Conservation (phyloP, 2,888 invertebrate species). For the Ennomos quercinarius region DNA sequence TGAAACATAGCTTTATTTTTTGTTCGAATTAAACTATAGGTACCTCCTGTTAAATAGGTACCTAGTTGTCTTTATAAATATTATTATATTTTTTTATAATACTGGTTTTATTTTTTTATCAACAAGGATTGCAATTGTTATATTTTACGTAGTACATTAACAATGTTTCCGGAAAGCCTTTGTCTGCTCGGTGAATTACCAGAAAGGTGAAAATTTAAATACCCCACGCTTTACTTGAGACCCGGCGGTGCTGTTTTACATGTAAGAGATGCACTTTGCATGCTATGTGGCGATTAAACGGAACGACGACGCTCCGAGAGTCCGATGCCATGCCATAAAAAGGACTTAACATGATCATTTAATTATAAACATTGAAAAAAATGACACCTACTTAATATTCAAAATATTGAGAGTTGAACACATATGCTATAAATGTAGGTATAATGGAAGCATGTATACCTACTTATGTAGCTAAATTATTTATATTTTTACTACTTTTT, state of each 20-base stretch:
- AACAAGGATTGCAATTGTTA: slow-evolving; percentile 33
- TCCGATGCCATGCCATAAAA: slow-evolving; percentile 26
- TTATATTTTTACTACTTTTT: too few relatives aligned
- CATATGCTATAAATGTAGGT: too few relatives aligned
- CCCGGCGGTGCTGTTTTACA: slow-evolving; percentile 76
- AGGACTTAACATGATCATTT: slow-evolving; percentile 16
- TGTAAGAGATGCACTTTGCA: slow-evolving; percentile 84
- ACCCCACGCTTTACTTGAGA: slow-evolving; percentile 49
- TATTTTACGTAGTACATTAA: slow-evolving; percentile 75
- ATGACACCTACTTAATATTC: background rate
- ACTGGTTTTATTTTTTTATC: too few relatives aligned
- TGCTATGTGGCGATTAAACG: slow-evolving; percentile 77
- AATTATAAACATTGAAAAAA: background rate
- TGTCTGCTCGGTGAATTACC: slow-evolving; percentile 81
- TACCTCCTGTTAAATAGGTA: too few relatives aligned
- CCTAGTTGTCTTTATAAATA: too few relatives aligned
- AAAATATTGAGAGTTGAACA: background rate
- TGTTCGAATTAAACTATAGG: too few relatives aligned
- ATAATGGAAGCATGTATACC: too few relatives aligned
- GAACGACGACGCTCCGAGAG: slow-evolving; percentile 58
- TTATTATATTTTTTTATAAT: too few relatives aligned
- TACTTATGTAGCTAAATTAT: too few relatives aligned
- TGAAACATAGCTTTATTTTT: too few relatives aligned
- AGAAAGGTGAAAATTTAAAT: slow-evolving; percentile 83
- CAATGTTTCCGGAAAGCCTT: slow-evolving; percentile 75